A percentile compares a stretch with the other conserved stretches of the same genome.
phyloP scores from a whole-genome alignment of 2,113 vertebrate genomes.

The Dissostichus mawsoni region DNA sequence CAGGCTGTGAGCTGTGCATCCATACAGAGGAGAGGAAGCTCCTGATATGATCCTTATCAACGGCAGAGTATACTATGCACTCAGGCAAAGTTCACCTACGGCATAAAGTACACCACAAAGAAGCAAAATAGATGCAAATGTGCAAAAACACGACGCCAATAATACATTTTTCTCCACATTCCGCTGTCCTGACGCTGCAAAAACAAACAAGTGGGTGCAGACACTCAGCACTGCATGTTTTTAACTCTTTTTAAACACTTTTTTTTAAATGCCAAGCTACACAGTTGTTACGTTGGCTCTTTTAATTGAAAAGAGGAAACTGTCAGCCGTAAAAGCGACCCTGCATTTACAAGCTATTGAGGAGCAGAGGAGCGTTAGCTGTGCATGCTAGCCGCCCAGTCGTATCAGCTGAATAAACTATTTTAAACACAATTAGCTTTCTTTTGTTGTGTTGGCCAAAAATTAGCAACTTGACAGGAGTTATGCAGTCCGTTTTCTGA shows the following conservation, averaged over 20 bases:
- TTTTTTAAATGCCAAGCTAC: conserved; percentile 1
- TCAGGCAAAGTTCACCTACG: conserved; percentile 43
- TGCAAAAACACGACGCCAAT: background rate
- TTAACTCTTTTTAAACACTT: conserved; percentile 1
- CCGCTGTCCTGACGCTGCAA: conserved; percentile 24
- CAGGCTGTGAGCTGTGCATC: conserved; percentile 30
- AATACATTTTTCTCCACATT: conserved; percentile 28
- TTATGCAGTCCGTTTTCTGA: background rate
- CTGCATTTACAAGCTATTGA: background rate
- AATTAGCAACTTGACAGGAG: conserved; percentile 30
- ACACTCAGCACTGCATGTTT: background rate
- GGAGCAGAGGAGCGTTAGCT: conserved; percentile 35
- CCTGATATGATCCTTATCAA: conserved; percentile 24
- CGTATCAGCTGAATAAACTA: background rate
- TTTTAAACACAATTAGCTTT: background rate
- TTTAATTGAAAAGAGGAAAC: conserved; percentile 8
- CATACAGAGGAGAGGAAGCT: background rate
- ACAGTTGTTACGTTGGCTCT: background rate
- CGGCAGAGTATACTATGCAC: background rate
- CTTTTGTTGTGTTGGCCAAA: background rate
- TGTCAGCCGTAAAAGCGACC: conserved; percentile 32
- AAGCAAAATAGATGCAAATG: background rate
- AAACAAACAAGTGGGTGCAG: conserved; percentile 1
- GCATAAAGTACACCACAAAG: background rate
- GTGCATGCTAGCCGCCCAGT: conserved; percentile 43